Evolutionary conservation across 2,113 vertebrate species (phyloP).

Genomic region (Aptenodytes forsteri): DNA sequence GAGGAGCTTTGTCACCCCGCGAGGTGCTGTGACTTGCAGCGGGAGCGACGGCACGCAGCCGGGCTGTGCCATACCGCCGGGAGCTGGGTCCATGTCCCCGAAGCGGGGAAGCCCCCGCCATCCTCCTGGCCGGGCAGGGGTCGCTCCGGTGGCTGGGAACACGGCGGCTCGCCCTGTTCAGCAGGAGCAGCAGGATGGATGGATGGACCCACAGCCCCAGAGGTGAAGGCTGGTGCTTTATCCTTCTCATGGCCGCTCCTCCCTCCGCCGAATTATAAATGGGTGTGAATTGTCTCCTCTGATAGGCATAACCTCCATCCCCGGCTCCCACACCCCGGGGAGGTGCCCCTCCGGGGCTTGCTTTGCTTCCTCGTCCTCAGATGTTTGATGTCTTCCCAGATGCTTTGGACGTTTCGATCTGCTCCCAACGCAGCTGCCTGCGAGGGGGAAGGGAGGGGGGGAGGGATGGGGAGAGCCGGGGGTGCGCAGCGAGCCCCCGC

Average conservation of each 20-base stretch:
- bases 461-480: neutral
- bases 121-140: neutral
- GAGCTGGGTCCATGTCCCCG: neutral
- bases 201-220: slow-evolving; percentile 11
- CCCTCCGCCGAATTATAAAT: neutral
- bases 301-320: slow-evolving; percentile 18
- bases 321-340: neutral
- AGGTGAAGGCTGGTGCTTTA: neutral
- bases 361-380: neutral
- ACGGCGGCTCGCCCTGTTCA: neutral
- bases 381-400: slow-evolving; percentile 18
- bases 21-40: neutral
- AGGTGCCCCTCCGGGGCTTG: neutral
- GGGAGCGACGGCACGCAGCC: neutral
- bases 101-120: neutral
- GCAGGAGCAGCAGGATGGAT: neutral
- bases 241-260: neutral
- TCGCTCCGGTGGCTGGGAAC: neutral
- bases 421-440: slow-evolving; percentile 1
- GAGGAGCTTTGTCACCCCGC: neutral
- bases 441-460: neutral
- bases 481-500: neutral
- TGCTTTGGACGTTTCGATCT: neutral
- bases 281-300: slow-evolving; percentile 5
- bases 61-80: too few relatives aligned